Evolutionary conservation across 2,888 invertebrate genomes (phyloP).

Genomic region (Drepanosiphum platanoidis): DNA sequence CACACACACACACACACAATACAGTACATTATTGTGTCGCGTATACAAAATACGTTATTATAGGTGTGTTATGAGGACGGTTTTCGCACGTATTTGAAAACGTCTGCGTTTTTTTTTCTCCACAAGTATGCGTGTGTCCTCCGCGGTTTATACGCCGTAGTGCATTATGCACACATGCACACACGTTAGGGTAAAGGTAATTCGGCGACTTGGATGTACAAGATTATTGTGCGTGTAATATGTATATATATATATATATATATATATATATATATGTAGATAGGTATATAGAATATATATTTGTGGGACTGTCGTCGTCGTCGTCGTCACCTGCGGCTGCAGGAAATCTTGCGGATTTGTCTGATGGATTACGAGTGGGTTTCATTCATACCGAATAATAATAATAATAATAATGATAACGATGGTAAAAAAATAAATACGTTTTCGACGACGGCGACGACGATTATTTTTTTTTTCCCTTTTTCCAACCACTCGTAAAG

Average conservation of each 20-base stretch:
- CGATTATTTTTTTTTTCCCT: constrained; percentile 32
- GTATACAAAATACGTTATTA: background rate
- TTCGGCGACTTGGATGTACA: background rate
- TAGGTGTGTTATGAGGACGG: constrained; percentile 14
- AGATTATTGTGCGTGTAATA: constrained; percentile 25
- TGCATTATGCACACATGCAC: background rate
- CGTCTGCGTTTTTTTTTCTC: background rate
- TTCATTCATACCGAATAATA: constrained; percentile 40
- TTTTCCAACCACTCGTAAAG: constrained; percentile 37
- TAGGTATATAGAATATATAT: background rate
- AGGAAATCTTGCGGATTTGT: constrained; percentile 47
- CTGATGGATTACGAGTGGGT: constrained; percentile 37
- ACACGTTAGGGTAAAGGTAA: background rate
- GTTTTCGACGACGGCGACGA: constrained; percentile 45
- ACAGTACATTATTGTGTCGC: constrained; percentile 15
- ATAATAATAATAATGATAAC: constrained; percentile 22
- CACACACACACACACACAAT: background rate
- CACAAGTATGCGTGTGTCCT: background rate
- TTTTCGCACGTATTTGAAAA: constrained; percentile 34
- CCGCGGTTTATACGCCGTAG: background rate
- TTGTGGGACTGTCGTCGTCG: background rate
- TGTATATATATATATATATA: no score
- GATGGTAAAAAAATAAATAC: constrained; percentile 39
- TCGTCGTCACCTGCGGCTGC: constrained; percentile 42
- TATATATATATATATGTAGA: background rate